A percentile compares a stretch with the other conserved stretches of the same genome.
phyloP scores from a whole-genome alignment of 2,888 invertebrate species.

The Machimus atricapillus region DNA sequence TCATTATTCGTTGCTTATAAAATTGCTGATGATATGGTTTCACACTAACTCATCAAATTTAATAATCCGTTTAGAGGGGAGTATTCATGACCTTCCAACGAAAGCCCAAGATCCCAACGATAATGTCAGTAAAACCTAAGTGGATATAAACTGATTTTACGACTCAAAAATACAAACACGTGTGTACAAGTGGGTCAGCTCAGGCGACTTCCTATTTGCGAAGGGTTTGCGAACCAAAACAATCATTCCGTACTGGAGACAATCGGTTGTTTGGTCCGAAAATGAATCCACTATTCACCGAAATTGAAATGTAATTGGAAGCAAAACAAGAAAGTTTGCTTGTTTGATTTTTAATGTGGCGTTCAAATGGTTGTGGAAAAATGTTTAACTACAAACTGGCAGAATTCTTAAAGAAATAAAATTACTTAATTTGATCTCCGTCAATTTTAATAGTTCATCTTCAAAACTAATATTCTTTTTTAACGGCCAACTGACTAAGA shows the following conservation, averaged over 20 bases:
- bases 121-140: slow-evolving; percentile 23
- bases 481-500: too few species aligned
- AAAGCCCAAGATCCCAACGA: slow-evolving; percentile 15
- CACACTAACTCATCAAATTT: slow-evolving; percentile 20
- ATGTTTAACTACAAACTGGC: too few species aligned
- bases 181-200: slow-evolving; percentile 27
- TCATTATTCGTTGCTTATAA: slow-evolving; percentile 29
- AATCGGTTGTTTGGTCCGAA: not conserved
- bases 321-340: slow-evolving; percentile 17
- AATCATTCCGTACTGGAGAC: not conserved
- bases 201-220: not conserved
- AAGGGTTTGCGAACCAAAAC: not conserved
- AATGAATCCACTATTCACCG: not conserved
- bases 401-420: too few species aligned
- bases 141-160: slow-evolving; percentile 37
- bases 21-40: slow-evolving; percentile 33
- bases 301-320: slow-evolving; percentile 29
- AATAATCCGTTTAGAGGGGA: slow-evolving; percentile 21
- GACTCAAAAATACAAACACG: slow-evolving; percentile 35
- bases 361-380: too few species aligned
- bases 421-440: too few species aligned
- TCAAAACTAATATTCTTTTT: too few species aligned
- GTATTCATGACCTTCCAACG: slow-evolving; percentile 10
- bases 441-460: too few species aligned
- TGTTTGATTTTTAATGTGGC: not conserved